These are phyloP conservation scores for Drosophila pandora DNA, from an alignment of 1,140 invertebrate genomes.

Conservation along the genomic window DNA sequence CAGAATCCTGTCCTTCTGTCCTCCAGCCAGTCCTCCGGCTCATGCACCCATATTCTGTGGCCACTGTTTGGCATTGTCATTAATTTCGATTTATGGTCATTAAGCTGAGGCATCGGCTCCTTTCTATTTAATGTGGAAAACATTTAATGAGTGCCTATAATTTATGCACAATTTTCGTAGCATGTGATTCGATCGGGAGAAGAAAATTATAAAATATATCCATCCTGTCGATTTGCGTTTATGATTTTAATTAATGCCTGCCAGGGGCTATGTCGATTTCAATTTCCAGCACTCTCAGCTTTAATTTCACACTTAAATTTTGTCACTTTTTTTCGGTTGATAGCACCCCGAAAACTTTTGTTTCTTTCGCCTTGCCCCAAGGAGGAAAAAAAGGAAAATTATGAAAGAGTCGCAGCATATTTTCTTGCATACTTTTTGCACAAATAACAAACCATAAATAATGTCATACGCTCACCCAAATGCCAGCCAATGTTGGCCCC, in stretches of 20 bases:
- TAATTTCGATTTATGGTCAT: slow-evolving; percentile 82
- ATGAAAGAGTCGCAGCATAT: slow-evolving; percentile 81
- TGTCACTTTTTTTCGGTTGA: slow-evolving; percentile 34
- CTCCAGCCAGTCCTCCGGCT: neutral
- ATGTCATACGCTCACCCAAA: slow-evolving; percentile 77
- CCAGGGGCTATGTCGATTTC: slow-evolving; percentile 12
- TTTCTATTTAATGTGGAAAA: slow-evolving; percentile 60
- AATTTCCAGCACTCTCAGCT: slow-evolving; percentile 30
- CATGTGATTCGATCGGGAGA: slow-evolving; percentile 14
- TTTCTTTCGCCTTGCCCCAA: slow-evolving; percentile 32
- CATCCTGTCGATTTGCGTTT: slow-evolving; percentile 61
- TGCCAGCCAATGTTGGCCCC: slow-evolving; percentile 78
- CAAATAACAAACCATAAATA: slow-evolving; percentile 82
- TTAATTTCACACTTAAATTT: slow-evolving; percentile 69
- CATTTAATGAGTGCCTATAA: slow-evolving; percentile 72
- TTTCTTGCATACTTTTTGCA: slow-evolving; percentile 77
- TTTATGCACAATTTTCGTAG: slow-evolving; percentile 65
- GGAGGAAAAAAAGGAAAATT: slow-evolving; percentile 53
- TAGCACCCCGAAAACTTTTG: slow-evolving; percentile 39
- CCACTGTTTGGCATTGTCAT: slow-evolving; percentile 60
- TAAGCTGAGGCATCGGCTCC: slow-evolving; percentile 61
- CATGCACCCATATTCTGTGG: slow-evolving; percentile 1
- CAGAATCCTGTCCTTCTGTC: slow-evolving; percentile 9
- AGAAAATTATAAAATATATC: slow-evolving; percentile 41
- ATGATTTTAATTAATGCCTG: slow-evolving; percentile 63